Evolutionary conservation across 1,140 invertebrate genomes (phyloP), one percentile per base, ranked within the genome.

Genomic region (Drosophila sulfurigaster): DNA sequence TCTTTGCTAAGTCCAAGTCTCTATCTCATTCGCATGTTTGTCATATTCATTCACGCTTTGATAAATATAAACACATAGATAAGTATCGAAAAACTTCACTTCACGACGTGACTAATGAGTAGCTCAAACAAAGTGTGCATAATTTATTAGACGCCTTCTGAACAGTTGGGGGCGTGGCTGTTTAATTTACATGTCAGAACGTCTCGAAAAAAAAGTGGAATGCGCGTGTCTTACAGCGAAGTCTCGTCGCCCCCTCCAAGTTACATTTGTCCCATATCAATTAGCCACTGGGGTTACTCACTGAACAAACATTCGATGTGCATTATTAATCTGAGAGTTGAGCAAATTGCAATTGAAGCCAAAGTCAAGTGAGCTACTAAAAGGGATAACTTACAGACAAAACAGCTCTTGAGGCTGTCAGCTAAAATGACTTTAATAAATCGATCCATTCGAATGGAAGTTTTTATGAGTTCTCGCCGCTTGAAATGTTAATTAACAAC

Each of bases 91-190:
- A 54, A 41, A 59, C 57, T 25, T 59, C 16, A 57, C 8, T 48
- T 66, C 38, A 54, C 35, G 38, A 30, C 51, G 28, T 30, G 51
- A 5, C 51, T 54, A 79, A 88, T 77, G 16, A 68, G 25, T 30
- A 64, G 71, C 41, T 62, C 68, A 86, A 77, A 82, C 81, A 79
- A 82, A 71, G 60, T 41, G 41, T 66, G 74, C 59, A 76, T 72
- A 60, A 63, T 57, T 54, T 66, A 78, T 67, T 11, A 60, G 35
- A 1, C 46, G 13, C 13, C 10, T 13, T 5, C 35, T 20, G 46
- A 3, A 2, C 28, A 35, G 6, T 11, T 38, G 30, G 38, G 2
- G 25, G 3, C 2, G 30, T 2, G 28, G 11, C 15, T 58, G 45
- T 11, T 60, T 56, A 51, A 70, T 77, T 70, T 67, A 30, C 60